Conservation (phyloP, 2,888 invertebrate genomes). For the Drosophila heteroneura region DNA sequence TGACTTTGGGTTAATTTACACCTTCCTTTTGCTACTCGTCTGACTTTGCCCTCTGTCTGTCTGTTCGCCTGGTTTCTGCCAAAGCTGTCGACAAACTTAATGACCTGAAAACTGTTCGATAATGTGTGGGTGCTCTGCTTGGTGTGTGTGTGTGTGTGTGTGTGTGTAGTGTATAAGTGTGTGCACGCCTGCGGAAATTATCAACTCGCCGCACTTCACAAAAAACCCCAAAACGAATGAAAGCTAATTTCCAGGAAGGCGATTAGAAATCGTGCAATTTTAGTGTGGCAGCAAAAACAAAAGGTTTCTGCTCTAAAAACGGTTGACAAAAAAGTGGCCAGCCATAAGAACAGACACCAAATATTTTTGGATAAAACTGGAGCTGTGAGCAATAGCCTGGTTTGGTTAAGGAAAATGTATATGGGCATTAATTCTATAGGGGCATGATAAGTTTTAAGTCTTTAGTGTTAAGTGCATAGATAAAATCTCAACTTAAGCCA, state of each 20-base stretch:
- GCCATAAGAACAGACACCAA: conserved; percentile 25
- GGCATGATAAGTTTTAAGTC: not conserved
- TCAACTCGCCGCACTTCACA: conserved; percentile 61
- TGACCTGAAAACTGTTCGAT: conserved; percentile 85
- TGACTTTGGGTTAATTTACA: conserved; percentile 49
- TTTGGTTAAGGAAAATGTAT: not conserved
- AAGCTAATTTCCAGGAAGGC: conserved; percentile 72
- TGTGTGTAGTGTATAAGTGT: conserved; percentile 40
- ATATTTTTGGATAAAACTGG: conserved; percentile 30
- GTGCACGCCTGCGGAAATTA: conserved; percentile 66
- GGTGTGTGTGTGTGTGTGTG: conserved; percentile 33
- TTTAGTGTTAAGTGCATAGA: not conserved
- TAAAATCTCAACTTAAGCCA: not conserved
- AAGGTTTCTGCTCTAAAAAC: conserved; percentile 25
- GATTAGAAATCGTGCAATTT: conserved; percentile 68
- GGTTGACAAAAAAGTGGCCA: conserved; percentile 41
- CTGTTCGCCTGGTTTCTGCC: conserved; percentile 33
- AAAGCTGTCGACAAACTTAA: conserved; percentile 82
- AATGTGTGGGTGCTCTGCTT: conserved; percentile 65
- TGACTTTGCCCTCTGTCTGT: conserved; percentile 24
- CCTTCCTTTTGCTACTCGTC: conserved; percentile 33
- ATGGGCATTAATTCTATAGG: not conserved
- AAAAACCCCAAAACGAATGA: conserved; percentile 48
- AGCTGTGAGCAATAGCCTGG: not conserved
- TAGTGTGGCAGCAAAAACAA: conserved; percentile 42